These are phyloP conservation scores for Physeter macrocephalus DNA, from an alignment of 2,113 vertebrate species.

Conservation along the genomic window DNA sequence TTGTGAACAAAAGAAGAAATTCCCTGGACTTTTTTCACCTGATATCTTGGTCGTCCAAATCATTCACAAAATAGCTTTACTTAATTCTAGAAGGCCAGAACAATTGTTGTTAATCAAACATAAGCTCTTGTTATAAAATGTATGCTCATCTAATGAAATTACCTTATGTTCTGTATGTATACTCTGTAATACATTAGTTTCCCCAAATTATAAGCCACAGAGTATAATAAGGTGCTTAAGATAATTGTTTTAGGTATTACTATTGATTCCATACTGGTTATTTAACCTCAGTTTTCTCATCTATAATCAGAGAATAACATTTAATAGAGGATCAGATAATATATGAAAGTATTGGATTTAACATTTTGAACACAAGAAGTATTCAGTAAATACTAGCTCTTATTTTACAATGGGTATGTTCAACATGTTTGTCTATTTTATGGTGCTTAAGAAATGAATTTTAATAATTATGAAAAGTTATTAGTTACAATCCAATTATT, in stretches of 20 bases:
- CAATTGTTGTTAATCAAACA: background rate
- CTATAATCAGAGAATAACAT: background rate
- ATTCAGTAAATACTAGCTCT: background rate
- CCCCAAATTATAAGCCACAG: constrained; percentile 6
- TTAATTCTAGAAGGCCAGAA: background rate
- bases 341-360: background rate
- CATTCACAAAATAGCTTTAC: background rate
- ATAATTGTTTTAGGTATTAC: background rate
- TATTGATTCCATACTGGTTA: background rate
- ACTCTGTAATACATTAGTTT: background rate
- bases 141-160: background rate
- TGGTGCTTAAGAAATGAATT: background rate
- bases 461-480: background rate
- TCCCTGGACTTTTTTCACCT: background rate
- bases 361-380: background rate
- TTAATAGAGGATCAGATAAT: background rate
- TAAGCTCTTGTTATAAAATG: background rate
- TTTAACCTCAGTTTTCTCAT: background rate
- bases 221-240: background rate
- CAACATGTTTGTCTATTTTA: background rate
- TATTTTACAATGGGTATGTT: background rate
- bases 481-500: background rate
- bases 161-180: background rate
- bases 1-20: background rate
- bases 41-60: background rate